Evolutionary conservation across 1,140 invertebrate genomes (phyloP).

Genomic region (Scaptomyza hsui): DNA sequence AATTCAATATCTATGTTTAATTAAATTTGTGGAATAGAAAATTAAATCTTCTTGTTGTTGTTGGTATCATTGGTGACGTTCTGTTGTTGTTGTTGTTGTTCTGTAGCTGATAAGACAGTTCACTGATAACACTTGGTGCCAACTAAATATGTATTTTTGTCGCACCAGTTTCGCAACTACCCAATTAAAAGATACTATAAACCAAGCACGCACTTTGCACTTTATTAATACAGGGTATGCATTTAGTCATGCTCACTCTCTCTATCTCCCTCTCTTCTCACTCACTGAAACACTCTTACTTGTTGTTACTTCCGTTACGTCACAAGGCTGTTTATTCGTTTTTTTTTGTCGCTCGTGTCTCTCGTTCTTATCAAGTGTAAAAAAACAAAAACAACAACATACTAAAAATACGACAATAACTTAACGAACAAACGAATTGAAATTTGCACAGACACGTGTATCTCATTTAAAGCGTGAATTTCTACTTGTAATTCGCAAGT

Average conservation of each 20-base stretch:
- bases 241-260: too few relatives aligned
- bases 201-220: too few relatives aligned
- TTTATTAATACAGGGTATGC: too few relatives aligned
- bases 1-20: constrained; percentile 64
- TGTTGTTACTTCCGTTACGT: constrained; percentile 46
- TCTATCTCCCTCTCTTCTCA: not conserved
- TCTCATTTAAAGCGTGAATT: too few relatives aligned
- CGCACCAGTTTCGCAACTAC: too few relatives aligned
- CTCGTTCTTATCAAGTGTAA: constrained; percentile 2
- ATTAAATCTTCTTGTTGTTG: constrained; percentile 24
- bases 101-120: constrained; percentile 34
- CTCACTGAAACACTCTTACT: not conserved
- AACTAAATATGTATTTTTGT: not conserved
- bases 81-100: not conserved
- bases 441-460: constrained; percentile 24
- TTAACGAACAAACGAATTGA: not conserved
- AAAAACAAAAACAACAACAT: not conserved
- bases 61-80: constrained; percentile 42
- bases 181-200: too few relatives aligned
- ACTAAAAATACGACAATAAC: too few relatives aligned
- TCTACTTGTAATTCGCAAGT: constrained; percentile 11
- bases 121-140: constrained; percentile 35
- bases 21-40: constrained; percentile 61
- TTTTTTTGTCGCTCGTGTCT: not conserved
- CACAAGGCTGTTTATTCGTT: constrained; percentile 19